Percentiles rank a stretch among this genome's conserved stretches.
Evolutionary conservation across 1,140 invertebrate species (phyloP).

Genomic region (Coptotermes formosanus): DNA sequence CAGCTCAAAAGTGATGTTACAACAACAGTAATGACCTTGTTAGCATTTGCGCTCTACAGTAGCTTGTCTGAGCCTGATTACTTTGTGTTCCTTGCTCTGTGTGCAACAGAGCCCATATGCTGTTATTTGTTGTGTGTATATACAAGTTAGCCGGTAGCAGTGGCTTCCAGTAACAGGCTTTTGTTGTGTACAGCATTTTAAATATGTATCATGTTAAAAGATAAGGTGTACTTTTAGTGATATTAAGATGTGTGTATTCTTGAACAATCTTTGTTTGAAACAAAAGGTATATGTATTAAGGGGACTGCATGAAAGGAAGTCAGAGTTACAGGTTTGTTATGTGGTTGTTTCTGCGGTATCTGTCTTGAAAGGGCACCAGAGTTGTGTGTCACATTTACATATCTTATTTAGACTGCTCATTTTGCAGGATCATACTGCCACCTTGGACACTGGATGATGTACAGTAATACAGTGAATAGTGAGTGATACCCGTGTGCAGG

Average conservation of each 20-base stretch:
- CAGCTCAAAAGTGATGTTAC: not conserved
- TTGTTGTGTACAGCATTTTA: conserved; percentile 4
- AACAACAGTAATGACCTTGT: not conserved
- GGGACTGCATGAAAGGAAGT: not conserved
- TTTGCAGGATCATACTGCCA: not conserved
- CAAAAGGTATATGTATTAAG: not conserved
- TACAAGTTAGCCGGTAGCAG: not conserved
- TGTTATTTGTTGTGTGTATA: not conserved
- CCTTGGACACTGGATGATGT: not conserved
- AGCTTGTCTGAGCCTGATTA: not conserved
- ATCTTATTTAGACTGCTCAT: not conserved
- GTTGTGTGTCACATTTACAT: not conserved
- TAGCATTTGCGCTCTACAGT: not conserved
- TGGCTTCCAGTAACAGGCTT: not conserved
- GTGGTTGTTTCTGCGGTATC: not conserved
- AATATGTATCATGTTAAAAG: not conserved
- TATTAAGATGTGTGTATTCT: not conserved
- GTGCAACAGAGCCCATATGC: no score
- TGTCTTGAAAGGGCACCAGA: not conserved
- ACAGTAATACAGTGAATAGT: not conserved
- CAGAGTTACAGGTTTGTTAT: not conserved
- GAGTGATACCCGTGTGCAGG: no score
- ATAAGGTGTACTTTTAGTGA: not conserved
- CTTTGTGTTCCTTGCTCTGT: not conserved
- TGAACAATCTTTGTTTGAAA: not conserved